Base-by-base conservation (phyloP, 2,888 invertebrate species). In the Coleophora deauratella region DNA sequence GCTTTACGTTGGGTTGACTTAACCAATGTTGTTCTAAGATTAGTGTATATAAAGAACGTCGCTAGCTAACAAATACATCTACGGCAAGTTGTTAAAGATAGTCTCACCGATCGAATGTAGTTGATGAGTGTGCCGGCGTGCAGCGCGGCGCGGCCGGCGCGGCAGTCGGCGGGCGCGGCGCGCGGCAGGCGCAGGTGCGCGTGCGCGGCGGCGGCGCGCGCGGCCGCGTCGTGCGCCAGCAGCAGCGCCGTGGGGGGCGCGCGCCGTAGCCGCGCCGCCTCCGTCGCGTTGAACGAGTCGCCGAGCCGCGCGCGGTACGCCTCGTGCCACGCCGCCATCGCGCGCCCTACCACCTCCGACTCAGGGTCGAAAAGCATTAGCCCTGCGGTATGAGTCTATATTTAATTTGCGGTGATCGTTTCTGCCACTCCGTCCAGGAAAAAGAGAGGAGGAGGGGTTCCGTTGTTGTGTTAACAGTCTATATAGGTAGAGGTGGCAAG, bases 51-150 rank as follows among this genome's bases (percentile, higher is more conserved):
- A n/a, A n/a, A n/a, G n/a, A n/a, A n/a, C n/a, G n/a, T n/a, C n/a
- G n/a, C n/a, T n/a, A n/a, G n/a, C n/a, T n/a, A n/a, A n/a, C n/a
- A n/a, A n/a, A n/a, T n/a, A n/a, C n/a, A n/a, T n/a, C n/a, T n/a
- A n/a, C n/a, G n/a, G n/a, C n/a, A n/a, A n/a, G n/a, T n/a, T n/a
- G n/a, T n/a, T n/a, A n/a, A n/a, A n/a, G n/a, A n/a, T n/a, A n/a
- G n/a, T n/a, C n/a, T 54, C 30, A 64, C 75, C 47, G 80, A 78
- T 44, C 80, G 75, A 39, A 82, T 47, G 47, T 75, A 80, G 61
- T 82, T 82, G 36, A 82, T 71, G 47, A 82, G 58, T 7, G 82
- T 75, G 57, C 78, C 79, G 1, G 81, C 80, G 52, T 82, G 79
- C 58, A 78, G 73, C 42, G 74, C 71, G 31, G 69, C 72, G 27